Base-by-base conservation (phyloP, 2,113 vertebrate genomes). In the Varanus komodoensis region DNA sequence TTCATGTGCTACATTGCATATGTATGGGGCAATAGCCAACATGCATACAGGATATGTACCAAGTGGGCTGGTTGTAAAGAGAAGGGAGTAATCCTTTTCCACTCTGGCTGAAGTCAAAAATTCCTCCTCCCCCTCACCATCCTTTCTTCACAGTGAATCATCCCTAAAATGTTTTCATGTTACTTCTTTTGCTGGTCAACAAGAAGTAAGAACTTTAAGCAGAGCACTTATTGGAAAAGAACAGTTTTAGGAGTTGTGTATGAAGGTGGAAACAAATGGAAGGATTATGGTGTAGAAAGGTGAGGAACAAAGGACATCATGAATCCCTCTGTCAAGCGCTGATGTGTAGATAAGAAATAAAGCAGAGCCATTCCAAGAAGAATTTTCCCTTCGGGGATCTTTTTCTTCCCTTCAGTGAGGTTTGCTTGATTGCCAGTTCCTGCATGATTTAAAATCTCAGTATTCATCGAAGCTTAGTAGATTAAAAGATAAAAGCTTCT, bases 401-500 rank as follows among this genome's bases (percentile, higher is more conserved):
- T 57, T 74, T 14, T 8, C 29, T 17, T 17, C 34, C n/a, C 73
- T 67, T 73, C 77, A 9, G 27, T 21, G 11, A 68, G 1, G 2
- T 82, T 27, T 84, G 8, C 15, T 82, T 75, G 2, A 75, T 14
- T 25, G 12, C 48, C 81, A 21, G 5, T 32, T 83, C 6, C 0
- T 0, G 3, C 78, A 82, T n/a, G 19, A 57, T 69, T 81, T n/a
- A 52, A 6, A 82, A 25, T 82, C 0, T 61, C 57, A 34, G 17
- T 34, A 82, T 23, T 86, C 21, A 38, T 85, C 92, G 50, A 21
- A 27, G 52, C 25, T 27, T 82, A 73, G 11, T 64, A 12, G 83
- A 11, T 86, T 85, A 77, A 91, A 85, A 88, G 82, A 8, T 69
- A 84, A 81, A 74, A 19, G 7, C 57, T 88, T 87, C 90, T 57